Conservation (phyloP, 2,113 vertebrate genomes). For the Chrysemys picta region DNA sequence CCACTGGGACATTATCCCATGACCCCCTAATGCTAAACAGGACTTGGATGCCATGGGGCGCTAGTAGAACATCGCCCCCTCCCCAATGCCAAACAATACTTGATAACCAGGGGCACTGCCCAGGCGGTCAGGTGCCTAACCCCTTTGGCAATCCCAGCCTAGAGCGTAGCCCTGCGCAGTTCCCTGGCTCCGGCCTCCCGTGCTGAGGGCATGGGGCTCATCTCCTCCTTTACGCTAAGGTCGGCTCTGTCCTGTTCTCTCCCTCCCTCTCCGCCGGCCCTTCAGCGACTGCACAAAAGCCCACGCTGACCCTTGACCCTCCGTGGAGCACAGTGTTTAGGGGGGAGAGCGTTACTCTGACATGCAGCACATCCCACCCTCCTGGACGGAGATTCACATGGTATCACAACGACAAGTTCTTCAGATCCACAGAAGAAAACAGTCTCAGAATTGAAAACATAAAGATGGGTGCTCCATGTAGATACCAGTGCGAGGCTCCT, state of each 20-base stretch:
- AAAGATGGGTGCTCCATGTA: fast-evolving
- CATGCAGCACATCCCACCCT: background rate
- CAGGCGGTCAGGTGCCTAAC: background rate
- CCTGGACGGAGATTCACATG: fast-evolving
- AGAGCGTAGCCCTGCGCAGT: background rate
- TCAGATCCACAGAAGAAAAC: fast-evolving
- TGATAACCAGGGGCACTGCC: background rate
- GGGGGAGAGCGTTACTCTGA: background rate
- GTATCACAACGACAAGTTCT: fast-evolving
- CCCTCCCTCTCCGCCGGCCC: background rate
- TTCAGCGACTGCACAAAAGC: background rate
- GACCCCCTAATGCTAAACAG: background rate
- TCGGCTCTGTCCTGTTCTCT: background rate
- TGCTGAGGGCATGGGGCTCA: background rate
- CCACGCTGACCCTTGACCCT: background rate
- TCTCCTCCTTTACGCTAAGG: background rate
- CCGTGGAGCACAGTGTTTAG: background rate
- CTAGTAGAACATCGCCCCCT: background rate
- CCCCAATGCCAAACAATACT: background rate
- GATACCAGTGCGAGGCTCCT: background rate
- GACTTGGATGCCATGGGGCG: background rate
- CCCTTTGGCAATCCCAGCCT: background rate
- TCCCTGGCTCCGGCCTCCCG: background rate
- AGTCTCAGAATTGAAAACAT: fast-evolving
- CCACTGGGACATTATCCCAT: background rate